Evolutionary conservation across 2,113 vertebrate species (phyloP).

Genomic region (Sprattus sprattus): DNA sequence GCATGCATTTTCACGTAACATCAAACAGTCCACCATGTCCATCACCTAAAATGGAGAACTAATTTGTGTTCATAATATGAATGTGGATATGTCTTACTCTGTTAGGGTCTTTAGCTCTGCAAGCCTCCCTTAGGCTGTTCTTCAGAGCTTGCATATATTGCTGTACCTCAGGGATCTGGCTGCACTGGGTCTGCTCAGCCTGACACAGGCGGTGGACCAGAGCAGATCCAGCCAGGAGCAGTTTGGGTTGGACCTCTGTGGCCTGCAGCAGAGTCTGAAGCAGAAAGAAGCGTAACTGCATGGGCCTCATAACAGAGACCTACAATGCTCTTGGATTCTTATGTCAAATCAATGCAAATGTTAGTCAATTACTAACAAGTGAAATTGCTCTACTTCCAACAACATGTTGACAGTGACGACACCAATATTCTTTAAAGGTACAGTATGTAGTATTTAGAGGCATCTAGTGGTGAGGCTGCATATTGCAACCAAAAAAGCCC

Average conservation of each 20-base stretch:
- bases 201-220: conserved; percentile 77
- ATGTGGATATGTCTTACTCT: conserved; percentile 57
- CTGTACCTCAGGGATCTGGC: conserved; percentile 67
- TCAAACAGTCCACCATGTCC: neutral
- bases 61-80: neutral
- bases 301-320: neutral
- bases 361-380: too few relatives aligned
- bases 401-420: too few relatives aligned
- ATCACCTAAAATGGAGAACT: neutral
- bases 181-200: conserved; percentile 60
- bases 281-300: conserved; percentile 22
- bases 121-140: conserved; percentile 64
- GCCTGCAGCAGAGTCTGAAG: conserved; percentile 73
- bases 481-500: too few relatives aligned
- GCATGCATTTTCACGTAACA: neutral
- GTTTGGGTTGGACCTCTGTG: conserved; percentile 60
- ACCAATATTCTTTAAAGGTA: neutral
- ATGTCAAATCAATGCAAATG: neutral
- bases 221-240: conserved; percentile 73
- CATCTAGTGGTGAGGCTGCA: too few relatives aligned
- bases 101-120: conserved; percentile 46
- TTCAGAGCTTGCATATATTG: conserved; percentile 66
- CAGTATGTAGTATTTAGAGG: too few relatives aligned
- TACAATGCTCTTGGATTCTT: neutral
- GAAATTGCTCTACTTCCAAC: too few relatives aligned